Conservation (phyloP, 2,797 vertebrate genomes). For the Eulemur coronatus region DNA sequence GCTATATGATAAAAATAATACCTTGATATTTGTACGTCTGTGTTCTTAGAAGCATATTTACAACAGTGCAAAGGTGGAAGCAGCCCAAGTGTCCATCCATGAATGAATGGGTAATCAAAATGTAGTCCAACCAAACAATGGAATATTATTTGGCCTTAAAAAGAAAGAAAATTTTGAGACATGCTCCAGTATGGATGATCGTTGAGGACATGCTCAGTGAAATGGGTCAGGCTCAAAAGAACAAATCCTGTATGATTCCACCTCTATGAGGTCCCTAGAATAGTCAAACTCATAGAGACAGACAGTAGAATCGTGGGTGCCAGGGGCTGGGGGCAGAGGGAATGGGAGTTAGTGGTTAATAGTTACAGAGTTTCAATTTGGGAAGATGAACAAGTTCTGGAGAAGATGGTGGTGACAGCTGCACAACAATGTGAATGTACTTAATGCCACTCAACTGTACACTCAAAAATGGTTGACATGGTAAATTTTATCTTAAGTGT, state of each 20-base stretch:
- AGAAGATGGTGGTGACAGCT: neutral
- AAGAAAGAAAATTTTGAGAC: neutral
- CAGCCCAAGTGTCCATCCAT: neutral
- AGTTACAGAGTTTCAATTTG: neutral
- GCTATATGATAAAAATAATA: neutral
- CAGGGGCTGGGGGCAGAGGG: neutral
- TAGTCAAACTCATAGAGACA: neutral
- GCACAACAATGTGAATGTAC: too few species aligned
- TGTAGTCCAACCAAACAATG: neutral
- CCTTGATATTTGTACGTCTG: neutral
- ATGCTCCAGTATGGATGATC: neutral
- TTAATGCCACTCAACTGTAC: too few species aligned
- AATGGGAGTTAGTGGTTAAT: neutral
- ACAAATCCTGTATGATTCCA: neutral
- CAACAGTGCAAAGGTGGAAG: neutral
- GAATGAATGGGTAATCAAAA: neutral
- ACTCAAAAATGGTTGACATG: neutral
- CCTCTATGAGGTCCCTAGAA: neutral
- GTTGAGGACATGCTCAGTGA: neutral
- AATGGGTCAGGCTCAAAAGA: neutral
- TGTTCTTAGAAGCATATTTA: neutral
- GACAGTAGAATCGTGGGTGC: neutral
- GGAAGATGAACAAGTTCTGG: neutral
- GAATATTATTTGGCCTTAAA: neutral
- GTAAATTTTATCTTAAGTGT: neutral